Percentiles rank a stretch among this genome's conserved stretches.
Conservation (phyloP, 2,888 invertebrate species). For the Graphium colonna region DNA sequence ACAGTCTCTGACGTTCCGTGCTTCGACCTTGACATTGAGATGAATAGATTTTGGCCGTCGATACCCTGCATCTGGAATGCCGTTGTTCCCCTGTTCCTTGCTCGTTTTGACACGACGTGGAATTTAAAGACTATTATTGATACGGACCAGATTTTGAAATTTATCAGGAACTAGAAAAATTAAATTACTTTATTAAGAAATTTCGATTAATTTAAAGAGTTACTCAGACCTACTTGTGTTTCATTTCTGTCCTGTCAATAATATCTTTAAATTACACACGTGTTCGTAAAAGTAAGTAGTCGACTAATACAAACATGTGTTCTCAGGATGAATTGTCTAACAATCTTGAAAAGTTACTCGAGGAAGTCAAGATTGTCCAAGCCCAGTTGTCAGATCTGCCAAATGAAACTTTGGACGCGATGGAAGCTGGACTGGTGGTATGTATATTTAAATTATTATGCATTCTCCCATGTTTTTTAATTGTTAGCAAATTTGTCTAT, state of each 20-base stretch:
- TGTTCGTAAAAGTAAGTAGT: slow-evolving; percentile 29
- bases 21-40: neutral
- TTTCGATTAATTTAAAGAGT: too few species aligned
- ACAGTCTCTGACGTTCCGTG: neutral
- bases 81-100: slow-evolving; percentile 44
- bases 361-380: slow-evolving; percentile 84
- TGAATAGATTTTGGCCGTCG: slow-evolving; percentile 23
- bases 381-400: slow-evolving; percentile 84
- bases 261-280: slow-evolving; percentile 26
- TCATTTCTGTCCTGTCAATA: neutral
- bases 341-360: slow-evolving; percentile 85
- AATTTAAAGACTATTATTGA: slow-evolving; percentile 35
- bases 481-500: too few species aligned
- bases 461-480: too few species aligned
- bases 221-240: too few species aligned
- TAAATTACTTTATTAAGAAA: too few species aligned
- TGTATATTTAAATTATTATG: too few species aligned
- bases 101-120: slow-evolving; percentile 34
- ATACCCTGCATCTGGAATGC: slow-evolving; percentile 53
- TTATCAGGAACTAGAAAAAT: too few species aligned
- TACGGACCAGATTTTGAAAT: too few species aligned
- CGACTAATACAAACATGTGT: slow-evolving; percentile 69
- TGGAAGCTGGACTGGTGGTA: slow-evolving; percentile 87
- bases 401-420: slow-evolving; percentile 84
- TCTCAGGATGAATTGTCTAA: slow-evolving; percentile 82